Conservation (phyloP, 1,140 invertebrate genomes). For the Thaumetopoea pityocampa region DNA sequence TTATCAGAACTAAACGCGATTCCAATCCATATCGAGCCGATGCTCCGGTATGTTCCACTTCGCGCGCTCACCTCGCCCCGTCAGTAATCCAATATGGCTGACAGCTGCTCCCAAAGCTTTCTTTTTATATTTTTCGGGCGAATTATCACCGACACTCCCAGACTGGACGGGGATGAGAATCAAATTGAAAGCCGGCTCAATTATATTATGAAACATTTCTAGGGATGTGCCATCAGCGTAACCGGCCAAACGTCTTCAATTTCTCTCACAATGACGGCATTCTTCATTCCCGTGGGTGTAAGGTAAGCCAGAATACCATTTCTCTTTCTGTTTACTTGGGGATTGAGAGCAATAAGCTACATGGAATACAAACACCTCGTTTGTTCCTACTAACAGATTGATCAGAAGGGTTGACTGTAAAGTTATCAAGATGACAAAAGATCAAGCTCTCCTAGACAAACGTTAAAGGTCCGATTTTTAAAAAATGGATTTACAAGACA, state of each 20-base stretch:
- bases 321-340: too few species aligned
- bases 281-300: too few species aligned
- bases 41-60: conserved; percentile 2
- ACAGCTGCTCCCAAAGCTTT: conserved; percentile 45
- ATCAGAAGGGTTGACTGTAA: too few species aligned
- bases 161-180: conserved; percentile 63
- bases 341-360: too few species aligned
- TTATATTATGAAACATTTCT: conserved; percentile 58
- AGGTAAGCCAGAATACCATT: too few species aligned
- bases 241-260: neutral
- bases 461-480: too few species aligned
- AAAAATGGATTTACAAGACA: too few species aligned
- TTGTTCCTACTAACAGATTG: too few species aligned
- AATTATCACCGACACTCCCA: conserved; percentile 69
- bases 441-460: too few species aligned
- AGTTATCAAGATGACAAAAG: too few species aligned
- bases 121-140: conserved; percentile 73
- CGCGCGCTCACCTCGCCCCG: conserved; percentile 14
- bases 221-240: conserved; percentile 35
- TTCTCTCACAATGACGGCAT: too few species aligned
- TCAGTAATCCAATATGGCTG: conserved; percentile 67
- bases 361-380: too few species aligned
- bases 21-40: neutral
- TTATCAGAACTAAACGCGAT: conserved; percentile 1
- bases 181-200: conserved; percentile 74